Evolutionary conservation across 2,888 invertebrate genomes (phyloP).

Genomic region (Hypsopygia costalis): DNA sequence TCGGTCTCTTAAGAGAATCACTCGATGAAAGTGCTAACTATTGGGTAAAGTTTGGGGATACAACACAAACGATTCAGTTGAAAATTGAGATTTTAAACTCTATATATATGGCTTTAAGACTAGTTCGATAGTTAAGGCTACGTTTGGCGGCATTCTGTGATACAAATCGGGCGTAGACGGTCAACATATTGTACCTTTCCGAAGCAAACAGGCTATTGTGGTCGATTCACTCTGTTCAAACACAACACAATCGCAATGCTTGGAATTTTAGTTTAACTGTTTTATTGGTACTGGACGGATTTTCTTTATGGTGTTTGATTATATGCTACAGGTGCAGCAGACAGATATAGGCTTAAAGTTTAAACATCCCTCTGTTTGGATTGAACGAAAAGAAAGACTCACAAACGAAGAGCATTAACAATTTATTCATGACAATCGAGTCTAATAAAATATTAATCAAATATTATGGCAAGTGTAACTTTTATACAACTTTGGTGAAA

Average conservation of each 20-base stretch:
- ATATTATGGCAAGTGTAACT: too few relatives aligned
- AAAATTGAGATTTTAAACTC: not conserved
- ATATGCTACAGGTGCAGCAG: too few relatives aligned
- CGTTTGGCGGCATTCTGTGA: not conserved
- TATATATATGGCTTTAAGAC: not conserved
- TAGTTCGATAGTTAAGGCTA: not conserved
- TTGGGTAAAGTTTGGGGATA: constrained; percentile 30
- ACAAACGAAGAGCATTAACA: too few relatives aligned
- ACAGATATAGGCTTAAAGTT: too few relatives aligned
- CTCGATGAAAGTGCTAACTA: constrained; percentile 42
- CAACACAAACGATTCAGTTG: constrained; percentile 16
- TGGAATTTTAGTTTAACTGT: constrained; percentile 26
- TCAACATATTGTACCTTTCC: constrained; percentile 21
- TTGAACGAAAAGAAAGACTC: too few relatives aligned
- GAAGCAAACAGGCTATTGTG: constrained; percentile 32
- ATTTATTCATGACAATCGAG: too few relatives aligned
- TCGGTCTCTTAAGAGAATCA: constrained; percentile 31
- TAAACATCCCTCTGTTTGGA: too few relatives aligned
- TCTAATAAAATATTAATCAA: too few relatives aligned
- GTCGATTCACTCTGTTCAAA: constrained; percentile 34
- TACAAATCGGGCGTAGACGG: constrained; percentile 23
- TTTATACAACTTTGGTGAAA: too few relatives aligned
- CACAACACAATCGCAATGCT: constrained; percentile 22
- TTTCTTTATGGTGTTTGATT: too few relatives aligned
- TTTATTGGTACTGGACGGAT: not conserved